phyloP scores from a whole-genome alignment of 1,140 invertebrate species.

The Pseudobourletiella spinata region DNA sequence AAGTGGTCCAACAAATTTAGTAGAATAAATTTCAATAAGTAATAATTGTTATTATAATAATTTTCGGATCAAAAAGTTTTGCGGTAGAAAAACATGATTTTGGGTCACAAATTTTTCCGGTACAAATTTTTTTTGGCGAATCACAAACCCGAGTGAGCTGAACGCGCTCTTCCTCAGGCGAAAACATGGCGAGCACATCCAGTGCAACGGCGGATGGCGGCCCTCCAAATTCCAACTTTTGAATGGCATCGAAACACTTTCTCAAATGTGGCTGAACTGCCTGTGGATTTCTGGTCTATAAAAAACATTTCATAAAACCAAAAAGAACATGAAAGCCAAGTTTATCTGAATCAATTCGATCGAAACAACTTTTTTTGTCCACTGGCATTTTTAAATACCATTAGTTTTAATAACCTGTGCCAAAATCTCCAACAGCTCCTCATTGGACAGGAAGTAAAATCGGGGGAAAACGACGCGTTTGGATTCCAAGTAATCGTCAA shows the following conservation, averaged over 20 bases:
- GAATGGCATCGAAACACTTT: slow-evolving; percentile 81
- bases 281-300: slow-evolving; percentile 53
- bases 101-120: too few species aligned
- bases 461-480: slow-evolving; percentile 83
- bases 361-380: too few species aligned
- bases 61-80: too few species aligned
- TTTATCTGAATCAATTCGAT: too few species aligned
- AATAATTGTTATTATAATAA: too few species aligned
- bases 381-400: too few species aligned
- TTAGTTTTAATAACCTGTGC: slow-evolving; percentile 53
- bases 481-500: slow-evolving; percentile 72
- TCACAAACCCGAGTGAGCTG: slow-evolving; percentile 60
- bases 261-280: slow-evolving; percentile 78
- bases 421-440: slow-evolving; percentile 82
- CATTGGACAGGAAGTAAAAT: too few species aligned
- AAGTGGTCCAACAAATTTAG: too few species aligned
- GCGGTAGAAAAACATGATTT: too few species aligned
- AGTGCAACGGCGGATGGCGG: slow-evolving; percentile 49
- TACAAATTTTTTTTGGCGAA: too few species aligned
- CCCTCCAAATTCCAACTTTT: slow-evolving; percentile 64
- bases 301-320: too few species aligned
- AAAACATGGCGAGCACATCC: slow-evolving; percentile 76
- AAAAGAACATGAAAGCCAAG: background rate
- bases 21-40: too few species aligned
- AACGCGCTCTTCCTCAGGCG: slow-evolving; percentile 72